These are phyloP conservation scores for Palythoa grandis DNA, from an alignment of 92 coral and sea anemone species.

Conservation along the genomic window DNA sequence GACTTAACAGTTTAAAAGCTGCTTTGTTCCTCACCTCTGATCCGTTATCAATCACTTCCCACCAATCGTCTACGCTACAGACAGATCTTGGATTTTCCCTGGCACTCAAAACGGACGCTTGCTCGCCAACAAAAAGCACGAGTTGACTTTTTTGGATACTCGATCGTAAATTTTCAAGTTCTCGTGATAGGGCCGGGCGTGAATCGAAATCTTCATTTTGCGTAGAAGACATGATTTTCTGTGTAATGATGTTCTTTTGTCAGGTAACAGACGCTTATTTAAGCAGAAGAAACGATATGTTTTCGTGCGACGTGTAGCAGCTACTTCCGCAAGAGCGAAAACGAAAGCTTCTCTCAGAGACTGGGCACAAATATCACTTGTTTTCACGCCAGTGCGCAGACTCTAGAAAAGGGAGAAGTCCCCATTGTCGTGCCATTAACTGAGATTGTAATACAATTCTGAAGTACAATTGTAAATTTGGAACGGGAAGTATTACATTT, in stretches of 20 bases:
- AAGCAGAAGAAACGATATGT: background rate
- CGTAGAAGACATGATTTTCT: background rate
- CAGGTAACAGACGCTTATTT: too few relatives aligned
- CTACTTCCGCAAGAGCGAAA: slow-evolving; percentile 2
- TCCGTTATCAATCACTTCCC: slow-evolving; percentile 42
- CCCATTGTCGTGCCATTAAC: background rate
- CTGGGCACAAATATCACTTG: background rate
- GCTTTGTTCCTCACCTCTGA: slow-evolving; percentile 15
- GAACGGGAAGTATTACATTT: too few relatives aligned
- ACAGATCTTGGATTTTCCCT: slow-evolving; percentile 15
- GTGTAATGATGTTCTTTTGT: background rate
- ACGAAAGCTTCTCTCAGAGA: background rate
- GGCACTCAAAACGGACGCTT: slow-evolving; percentile 52
- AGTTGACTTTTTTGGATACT: slow-evolving; percentile 51
- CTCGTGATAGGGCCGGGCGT: slow-evolving; percentile 50
- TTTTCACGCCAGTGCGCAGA: background rate
- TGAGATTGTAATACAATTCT: too few relatives aligned
- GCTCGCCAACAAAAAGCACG: slow-evolving; percentile 67
- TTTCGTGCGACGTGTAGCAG: background rate
- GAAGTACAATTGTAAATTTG: too few relatives aligned
- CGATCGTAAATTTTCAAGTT: slow-evolving; percentile 60
- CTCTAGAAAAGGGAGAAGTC: background rate
- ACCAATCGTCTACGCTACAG: slow-evolving; percentile 63
- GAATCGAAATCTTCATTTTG: slow-evolving; percentile 30
- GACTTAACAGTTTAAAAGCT: too few relatives aligned